These are phyloP conservation scores for Pseudorasbora parva DNA, from an alignment of 2,113 vertebrate genomes.

Conservation along the genomic window DNA sequence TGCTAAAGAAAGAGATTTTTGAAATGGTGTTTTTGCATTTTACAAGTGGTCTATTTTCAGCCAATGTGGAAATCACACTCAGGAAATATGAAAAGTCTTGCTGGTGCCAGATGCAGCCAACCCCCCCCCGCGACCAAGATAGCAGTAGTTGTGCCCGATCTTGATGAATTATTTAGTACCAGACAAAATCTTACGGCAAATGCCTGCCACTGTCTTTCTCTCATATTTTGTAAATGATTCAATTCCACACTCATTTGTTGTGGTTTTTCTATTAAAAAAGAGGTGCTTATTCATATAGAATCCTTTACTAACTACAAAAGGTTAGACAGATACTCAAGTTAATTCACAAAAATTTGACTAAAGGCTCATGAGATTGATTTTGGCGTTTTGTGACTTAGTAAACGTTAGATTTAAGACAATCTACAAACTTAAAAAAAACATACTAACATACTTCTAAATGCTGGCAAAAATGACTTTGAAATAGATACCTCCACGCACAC, in stretches of 20 bases:
- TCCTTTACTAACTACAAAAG: background rate
- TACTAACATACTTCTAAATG: background rate
- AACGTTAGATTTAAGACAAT: no score
- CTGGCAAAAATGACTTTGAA: background rate
- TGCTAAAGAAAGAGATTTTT: conserved; percentile 29
- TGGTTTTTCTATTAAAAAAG: background rate
- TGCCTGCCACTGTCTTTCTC: conserved; percentile 17
- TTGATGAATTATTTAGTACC: conserved; percentile 61
- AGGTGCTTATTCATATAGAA: background rate
- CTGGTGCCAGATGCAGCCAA: conserved; percentile 48
- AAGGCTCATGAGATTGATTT: background rate
- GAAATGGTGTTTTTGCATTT: background rate
- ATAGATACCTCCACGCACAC: no score
- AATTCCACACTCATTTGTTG: conserved; percentile 20
- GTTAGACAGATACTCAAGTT: background rate
- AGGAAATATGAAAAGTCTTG: conserved; percentile 59
- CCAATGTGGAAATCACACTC: conserved; percentile 19
- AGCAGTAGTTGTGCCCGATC: conserved; percentile 54
- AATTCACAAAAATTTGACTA: background rate
- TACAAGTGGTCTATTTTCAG: conserved; percentile 26
- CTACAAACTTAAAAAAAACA: background rate
- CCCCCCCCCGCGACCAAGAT: conserved; percentile 20
- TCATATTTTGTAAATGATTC: background rate
- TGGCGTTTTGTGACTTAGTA: background rate
- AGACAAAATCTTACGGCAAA: conserved; percentile 52